Evolutionary conservation across 2,888 invertebrate species (phyloP).

Genomic region (Tricholauxania praeusta): DNA sequence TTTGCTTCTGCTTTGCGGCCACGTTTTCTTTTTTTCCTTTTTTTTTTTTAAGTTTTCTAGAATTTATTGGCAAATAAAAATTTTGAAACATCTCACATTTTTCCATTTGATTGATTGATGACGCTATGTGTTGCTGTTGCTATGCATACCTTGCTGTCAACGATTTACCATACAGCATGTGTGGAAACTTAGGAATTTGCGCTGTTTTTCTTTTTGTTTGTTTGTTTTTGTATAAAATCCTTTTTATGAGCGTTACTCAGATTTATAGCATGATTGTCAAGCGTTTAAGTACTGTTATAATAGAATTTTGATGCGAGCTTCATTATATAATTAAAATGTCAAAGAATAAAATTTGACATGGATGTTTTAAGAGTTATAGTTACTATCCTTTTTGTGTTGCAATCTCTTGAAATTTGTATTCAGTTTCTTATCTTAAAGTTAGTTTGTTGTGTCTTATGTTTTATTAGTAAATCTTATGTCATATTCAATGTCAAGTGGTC

Average conservation of each 20-base stretch:
- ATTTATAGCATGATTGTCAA: no score
- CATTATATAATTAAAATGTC: no score
- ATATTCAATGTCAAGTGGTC: no score
- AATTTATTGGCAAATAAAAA: slow-evolving; percentile 9
- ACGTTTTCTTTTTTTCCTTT: neutral
- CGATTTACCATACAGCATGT: neutral
- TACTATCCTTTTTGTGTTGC: no score
- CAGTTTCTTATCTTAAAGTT: no score
- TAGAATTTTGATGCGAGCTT: no score
- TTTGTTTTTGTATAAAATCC: neutral
- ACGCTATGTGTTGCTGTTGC: slow-evolving; percentile 6
- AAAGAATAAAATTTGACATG: no score
- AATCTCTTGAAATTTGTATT: no score
- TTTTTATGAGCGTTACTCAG: neutral
- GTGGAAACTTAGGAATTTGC: neutral
- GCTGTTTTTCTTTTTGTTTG: neutral
- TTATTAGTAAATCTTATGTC: no score
- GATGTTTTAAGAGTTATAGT: no score
- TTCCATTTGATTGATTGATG: neutral
- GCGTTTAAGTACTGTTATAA: no score
- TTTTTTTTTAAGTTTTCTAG: neutral
- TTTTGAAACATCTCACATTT: slow-evolving; percentile 8
- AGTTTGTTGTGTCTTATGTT: no score
- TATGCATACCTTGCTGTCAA: slow-evolving; percentile 7
- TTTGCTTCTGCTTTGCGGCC: slow-evolving; percentile 24